Evolutionary conservation across 2,888 invertebrate genomes (phyloP).

Genomic region (Conops quadrifasciatus): DNA sequence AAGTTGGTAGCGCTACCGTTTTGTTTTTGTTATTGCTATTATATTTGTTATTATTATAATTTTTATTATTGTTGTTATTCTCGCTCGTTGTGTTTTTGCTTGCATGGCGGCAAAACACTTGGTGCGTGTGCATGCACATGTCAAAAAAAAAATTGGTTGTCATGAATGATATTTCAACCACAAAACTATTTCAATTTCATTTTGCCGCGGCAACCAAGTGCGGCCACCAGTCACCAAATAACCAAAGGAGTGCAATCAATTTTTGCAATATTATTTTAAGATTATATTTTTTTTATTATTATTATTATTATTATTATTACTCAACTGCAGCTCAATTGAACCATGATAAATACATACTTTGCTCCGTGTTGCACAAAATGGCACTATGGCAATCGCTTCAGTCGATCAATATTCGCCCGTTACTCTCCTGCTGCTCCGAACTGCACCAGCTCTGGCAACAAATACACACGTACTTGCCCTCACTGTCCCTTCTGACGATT

Average conservation of each 20-base stretch:
- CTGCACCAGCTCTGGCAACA: too few relatives aligned
- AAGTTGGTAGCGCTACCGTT: background rate
- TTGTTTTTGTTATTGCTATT: too few relatives aligned
- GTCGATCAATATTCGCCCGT: background rate
- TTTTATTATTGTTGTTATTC: too few relatives aligned
- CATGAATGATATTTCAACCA: constrained; percentile 20
- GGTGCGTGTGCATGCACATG: too few relatives aligned
- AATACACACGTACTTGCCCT: too few relatives aligned
- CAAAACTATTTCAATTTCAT: constrained; percentile 20
- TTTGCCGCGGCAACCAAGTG: constrained; percentile 1
- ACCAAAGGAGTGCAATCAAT: constrained; percentile 20
- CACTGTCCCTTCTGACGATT: background rate
- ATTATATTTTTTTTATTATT: too few relatives aligned
- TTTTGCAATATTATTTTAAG: background rate
- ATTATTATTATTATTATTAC: background rate
- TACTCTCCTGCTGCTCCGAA: background rate
- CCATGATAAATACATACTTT: constrained; percentile 7
- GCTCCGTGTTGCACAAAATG: background rate
- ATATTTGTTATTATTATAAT: too few relatives aligned
- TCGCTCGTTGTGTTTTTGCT: too few relatives aligned
- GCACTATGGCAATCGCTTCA: background rate
- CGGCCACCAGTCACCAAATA: constrained; percentile 8
- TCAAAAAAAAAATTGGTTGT: constrained; percentile 19
- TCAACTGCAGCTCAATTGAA: constrained; percentile 10
- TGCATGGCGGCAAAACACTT: too few relatives aligned